Evolutionary conservation across 2,797 vertebrate species (phyloP).

Genomic region (Pampus argenteus): DNA sequence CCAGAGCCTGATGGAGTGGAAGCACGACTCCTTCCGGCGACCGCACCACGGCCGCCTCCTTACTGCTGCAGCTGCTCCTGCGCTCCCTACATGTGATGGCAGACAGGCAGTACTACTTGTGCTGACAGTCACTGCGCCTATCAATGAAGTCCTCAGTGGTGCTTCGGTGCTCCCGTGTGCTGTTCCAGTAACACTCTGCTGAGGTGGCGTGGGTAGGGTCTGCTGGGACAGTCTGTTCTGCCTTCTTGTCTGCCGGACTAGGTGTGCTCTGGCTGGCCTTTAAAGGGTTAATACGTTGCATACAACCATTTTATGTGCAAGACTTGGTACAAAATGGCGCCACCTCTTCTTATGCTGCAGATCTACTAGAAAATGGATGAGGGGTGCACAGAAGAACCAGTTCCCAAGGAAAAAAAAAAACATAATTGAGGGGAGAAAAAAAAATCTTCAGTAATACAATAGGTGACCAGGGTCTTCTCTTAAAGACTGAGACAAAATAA

Average conservation of each 20-base stretch:
- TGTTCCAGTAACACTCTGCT: background rate
- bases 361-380: slow-evolving; percentile 21
- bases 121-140: background rate
- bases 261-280: slow-evolving; percentile 19
- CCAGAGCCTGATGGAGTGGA: slow-evolving; percentile 26
- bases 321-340: slow-evolving; percentile 71
- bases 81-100: slow-evolving; percentile 7
- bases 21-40: slow-evolving; percentile 57
- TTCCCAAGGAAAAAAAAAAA: background rate
- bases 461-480: slow-evolving; percentile 1
- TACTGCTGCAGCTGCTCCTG: slow-evolving; percentile 53
- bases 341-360: slow-evolving; percentile 19
- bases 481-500: slow-evolving; percentile 6
- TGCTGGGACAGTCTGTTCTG: background rate
- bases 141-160: slow-evolving; percentile 22
- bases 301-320: slow-evolving; percentile 74
- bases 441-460: background rate
- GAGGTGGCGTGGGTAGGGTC: background rate
- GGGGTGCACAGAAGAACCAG: slow-evolving; percentile 21
- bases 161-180: background rate
- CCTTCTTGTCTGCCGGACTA: slow-evolving; percentile 32
- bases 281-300: slow-evolving; percentile 72
- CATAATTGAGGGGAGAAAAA: background rate
- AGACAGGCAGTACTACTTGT: background rate
- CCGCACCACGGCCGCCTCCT: slow-evolving; percentile 41